Evolutionary conservation across 2,797 vertebrate species (phyloP).

Genomic region (Melanotaenia parkinsoni): DNA sequence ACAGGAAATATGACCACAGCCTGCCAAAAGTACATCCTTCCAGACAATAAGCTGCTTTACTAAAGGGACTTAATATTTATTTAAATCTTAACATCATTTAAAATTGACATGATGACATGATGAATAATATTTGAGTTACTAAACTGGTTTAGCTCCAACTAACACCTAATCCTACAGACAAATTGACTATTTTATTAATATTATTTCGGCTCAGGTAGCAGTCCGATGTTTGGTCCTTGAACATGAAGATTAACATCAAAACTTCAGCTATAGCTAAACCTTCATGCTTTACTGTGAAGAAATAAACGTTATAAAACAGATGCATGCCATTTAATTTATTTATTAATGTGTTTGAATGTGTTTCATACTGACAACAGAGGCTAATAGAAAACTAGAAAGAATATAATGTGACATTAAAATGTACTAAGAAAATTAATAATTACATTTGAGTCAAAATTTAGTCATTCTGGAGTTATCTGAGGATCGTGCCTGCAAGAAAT

Average conservation of each 20-base stretch:
- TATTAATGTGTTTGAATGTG: no score
- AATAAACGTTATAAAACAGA: background rate
- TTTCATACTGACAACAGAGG: no score
- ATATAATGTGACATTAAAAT: no score
- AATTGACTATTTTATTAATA: background rate
- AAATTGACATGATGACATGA: slow-evolving; percentile 6
- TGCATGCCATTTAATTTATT: background rate
- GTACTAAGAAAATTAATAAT: slow-evolving; percentile 21
- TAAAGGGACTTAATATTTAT: slow-evolving; percentile 1
- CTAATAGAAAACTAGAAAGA: no score
- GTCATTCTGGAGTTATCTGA: slow-evolving; percentile 17
- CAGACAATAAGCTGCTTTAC: slow-evolving; percentile 6
- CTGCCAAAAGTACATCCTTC: slow-evolving; percentile 1
- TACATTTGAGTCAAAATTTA: slow-evolving; percentile 26
- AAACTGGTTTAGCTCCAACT: slow-evolving; percentile 5
- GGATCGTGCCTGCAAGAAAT: slow-evolving; percentile 35
- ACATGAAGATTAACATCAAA: background rate
- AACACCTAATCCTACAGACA: background rate
- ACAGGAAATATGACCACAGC: slow-evolving; percentile 8
- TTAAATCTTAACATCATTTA: slow-evolving; percentile 3
- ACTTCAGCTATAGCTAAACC: background rate
- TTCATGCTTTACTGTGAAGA: background rate
- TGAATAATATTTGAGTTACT: slow-evolving; percentile 1
- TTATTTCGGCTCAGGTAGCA: background rate
- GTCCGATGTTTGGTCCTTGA: background rate